Evolutionary conservation across 2,113 vertebrate species (phyloP), one percentile per base, ranked within the genome.

Genomic region (Canis aureus): DNA sequence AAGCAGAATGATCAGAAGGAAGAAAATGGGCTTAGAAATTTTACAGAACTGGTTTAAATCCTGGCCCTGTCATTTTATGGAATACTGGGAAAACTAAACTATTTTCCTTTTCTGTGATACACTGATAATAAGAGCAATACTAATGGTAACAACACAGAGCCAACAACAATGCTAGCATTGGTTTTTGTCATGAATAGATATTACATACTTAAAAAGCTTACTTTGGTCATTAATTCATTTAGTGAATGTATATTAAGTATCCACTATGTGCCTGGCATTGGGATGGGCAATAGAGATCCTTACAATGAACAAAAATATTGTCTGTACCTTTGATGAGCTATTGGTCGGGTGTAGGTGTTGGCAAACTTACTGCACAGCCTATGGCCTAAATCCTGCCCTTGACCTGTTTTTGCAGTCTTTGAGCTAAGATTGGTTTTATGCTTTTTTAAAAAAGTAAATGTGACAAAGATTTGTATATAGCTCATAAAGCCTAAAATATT

Each of bases 401-500:
- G 17, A 3, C 7, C 13, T 91, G 6, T 22, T 79, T 94, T 13
- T 55, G 35, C 1, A 96, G 25, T 32, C 25, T 11, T 93, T 69
- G 62, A 80, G 20, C 43, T 83, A 53, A 81, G 64, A 69, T 62
- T 38, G 11, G 29, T 53, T 64, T 60, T 83, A 59, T 2, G 51
- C 79, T 93, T 96, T 88, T 66, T 67, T 0, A 49, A 64, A 78
- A 81, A 76, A 60, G 5, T 32, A 67, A 87, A 81, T 51, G 57
- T 67, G 85, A 55, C 5, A 73, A 43, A 78, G 78, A 49, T 23
- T 82, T 29, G 8, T 82, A 25, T 78, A 55, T 78, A 19, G 16
- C 10, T 19, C 55, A 76, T 9, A 94, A 93, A 59, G 23, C 17
- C 51, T 81, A 78, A 91, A 89, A 43, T 89, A 79, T 83, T 96